phyloP scores from a whole-genome alignment of 2,888 invertebrate species.

The Carpatolechia fugitivella region DNA sequence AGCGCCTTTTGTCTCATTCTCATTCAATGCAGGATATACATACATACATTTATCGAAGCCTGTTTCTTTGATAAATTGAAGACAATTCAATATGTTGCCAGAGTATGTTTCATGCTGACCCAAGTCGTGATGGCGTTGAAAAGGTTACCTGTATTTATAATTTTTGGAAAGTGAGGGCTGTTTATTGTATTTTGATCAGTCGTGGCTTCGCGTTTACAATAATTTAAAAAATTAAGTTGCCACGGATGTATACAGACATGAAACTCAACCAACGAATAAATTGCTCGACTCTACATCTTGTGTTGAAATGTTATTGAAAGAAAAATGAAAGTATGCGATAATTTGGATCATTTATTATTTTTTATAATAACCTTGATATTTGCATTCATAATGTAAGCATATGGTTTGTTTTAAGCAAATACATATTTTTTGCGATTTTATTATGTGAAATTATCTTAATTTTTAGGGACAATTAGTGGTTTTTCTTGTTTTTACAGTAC shows the following conservation, averaged over 20 bases:
- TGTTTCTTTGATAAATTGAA: background rate
- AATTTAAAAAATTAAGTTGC: background rate
- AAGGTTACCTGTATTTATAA: background rate
- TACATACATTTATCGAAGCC: slow-evolving; percentile 10
- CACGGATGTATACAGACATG: background rate
- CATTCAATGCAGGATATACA: slow-evolving; percentile 22
- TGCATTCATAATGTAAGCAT: background rate
- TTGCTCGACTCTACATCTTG: background rate
- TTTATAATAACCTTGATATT: background rate
- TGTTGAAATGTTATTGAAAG: background rate
- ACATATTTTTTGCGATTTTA: background rate
- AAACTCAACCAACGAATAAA: background rate
- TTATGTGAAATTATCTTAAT: background rate
- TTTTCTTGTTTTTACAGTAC: background rate
- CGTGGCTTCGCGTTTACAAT: background rate
- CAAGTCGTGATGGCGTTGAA: slow-evolving; percentile 16
- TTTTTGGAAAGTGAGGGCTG: slow-evolving; percentile 15
- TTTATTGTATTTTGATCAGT: slow-evolving; percentile 4
- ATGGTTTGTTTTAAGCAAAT: background rate
- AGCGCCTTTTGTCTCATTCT: slow-evolving; percentile 54
- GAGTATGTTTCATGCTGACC: background rate
- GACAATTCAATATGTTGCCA: background rate
- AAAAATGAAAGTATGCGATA: slow-evolving; percentile 4
- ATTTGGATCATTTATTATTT: background rate
- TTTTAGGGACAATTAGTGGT: background rate